A percentile compares a stretch with the other conserved stretches of the same genome.
Conservation (phyloP, 2,888 invertebrate genomes). For the Chromoteleia sp. region DNA sequence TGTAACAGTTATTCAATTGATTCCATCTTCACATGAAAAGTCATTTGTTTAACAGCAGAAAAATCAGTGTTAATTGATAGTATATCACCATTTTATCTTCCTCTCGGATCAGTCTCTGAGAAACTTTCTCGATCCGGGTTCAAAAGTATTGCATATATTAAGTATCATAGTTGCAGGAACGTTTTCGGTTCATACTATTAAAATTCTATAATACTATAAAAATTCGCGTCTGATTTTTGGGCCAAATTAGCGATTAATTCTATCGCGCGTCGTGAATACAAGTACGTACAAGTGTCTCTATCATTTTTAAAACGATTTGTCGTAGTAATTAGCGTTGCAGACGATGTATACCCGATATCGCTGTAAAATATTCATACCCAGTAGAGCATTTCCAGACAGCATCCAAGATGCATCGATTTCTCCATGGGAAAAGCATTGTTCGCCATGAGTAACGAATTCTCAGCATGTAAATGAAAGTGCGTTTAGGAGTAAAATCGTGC, state of each 20-base stretch:
- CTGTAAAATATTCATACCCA: constrained; percentile 49
- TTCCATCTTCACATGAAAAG: background rate
- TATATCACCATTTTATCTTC: constrained; percentile 16
- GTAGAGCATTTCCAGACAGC: constrained; percentile 65
- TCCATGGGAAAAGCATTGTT: constrained; percentile 69
- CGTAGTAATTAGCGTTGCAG: constrained; percentile 21
- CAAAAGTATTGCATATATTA: background rate
- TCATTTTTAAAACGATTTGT: constrained; percentile 24
- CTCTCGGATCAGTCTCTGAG: constrained; percentile 9
- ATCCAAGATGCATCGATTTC: constrained; percentile 69
- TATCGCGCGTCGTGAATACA: too few species aligned
- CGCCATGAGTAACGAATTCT: constrained; percentile 58
- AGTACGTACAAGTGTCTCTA: background rate
- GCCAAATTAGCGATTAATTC: too few species aligned
- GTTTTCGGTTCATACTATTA: background rate
- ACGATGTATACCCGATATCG: constrained; percentile 10
- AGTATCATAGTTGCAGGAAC: background rate
- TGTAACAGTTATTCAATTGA: background rate
- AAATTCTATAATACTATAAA: background rate
- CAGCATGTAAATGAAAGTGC: constrained; percentile 66
- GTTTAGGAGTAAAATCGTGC: constrained; percentile 53
- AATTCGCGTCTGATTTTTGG: too few species aligned
- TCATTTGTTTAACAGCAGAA: constrained; percentile 19
- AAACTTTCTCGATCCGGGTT: constrained; percentile 14
- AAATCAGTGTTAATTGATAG: constrained; percentile 23